Evolutionary conservation across 2,113 vertebrate species (phyloP).

Genomic region (Semnornis frantzii): DNA sequence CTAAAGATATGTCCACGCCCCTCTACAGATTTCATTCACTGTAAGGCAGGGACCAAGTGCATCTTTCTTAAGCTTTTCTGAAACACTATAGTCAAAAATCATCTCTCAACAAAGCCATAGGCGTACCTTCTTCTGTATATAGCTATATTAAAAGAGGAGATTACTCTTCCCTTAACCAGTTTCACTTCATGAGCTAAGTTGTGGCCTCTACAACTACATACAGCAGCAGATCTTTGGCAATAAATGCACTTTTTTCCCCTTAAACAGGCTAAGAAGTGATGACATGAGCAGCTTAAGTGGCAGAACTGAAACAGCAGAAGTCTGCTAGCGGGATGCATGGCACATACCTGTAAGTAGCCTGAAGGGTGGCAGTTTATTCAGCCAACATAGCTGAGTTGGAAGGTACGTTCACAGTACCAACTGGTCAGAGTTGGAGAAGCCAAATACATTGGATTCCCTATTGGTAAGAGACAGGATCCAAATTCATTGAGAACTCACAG

Average conservation of each 20-base stretch:
- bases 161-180: background rate
- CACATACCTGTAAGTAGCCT: conserved; percentile 45
- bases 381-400: conserved; percentile 1
- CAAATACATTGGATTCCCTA: background rate
- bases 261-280: conserved; percentile 30
- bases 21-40: background rate
- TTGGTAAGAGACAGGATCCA: background rate
- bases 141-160: background rate
- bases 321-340: conserved; percentile 18
- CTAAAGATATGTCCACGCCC: background rate
- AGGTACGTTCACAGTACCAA: conserved; percentile 12
- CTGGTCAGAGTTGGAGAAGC: conserved; percentile 7
- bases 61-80: background rate
- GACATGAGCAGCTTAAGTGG: conserved; percentile 33
- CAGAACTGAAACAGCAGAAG: conserved; percentile 32
- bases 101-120: background rate
- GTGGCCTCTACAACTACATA: background rate
- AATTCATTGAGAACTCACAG: background rate
- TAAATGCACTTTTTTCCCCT: conserved; percentile 3
- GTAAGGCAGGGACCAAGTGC: background rate
- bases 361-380: background rate
- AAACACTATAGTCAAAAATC: background rate
- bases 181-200: background rate
- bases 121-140: background rate
- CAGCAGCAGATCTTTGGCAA: conserved; percentile 20